A percentile compares a stretch with the other conserved stretches of the same genome.
Conservation (phyloP, 2,888 invertebrate genomes). For the Pseudanteris insignis region DNA sequence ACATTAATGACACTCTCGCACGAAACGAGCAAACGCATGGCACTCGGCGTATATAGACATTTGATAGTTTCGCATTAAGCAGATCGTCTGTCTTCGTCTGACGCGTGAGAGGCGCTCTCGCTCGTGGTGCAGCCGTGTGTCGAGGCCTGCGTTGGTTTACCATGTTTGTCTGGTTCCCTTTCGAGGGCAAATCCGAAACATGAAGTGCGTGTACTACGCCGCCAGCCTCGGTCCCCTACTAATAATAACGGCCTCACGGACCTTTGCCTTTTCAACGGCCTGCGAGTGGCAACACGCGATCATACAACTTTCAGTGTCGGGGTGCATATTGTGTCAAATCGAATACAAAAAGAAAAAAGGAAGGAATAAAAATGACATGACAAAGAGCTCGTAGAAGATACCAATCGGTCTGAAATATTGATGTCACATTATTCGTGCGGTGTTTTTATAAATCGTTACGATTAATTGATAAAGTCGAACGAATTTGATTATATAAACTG, state of each 20-base stretch:
- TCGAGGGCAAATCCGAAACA: constrained; percentile 35
- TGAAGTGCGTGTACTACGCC: constrained; percentile 29
- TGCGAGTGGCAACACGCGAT: constrained; percentile 42
- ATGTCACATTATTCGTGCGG: constrained; percentile 20
- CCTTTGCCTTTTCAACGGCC: constrained; percentile 57
- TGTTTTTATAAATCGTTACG: constrained; percentile 13
- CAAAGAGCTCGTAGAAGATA: constrained; percentile 20
- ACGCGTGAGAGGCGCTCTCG: too few relatives aligned
- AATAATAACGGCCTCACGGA: constrained; percentile 58
- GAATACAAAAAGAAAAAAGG: constrained; percentile 25
- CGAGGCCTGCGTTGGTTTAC: too few relatives aligned
- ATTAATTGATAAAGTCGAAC: constrained; percentile 8
- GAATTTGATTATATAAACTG: too few relatives aligned
- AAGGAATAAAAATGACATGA: too few relatives aligned
- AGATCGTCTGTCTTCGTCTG: too few relatives aligned
- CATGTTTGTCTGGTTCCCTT: too few relatives aligned
- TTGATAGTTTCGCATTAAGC: too few relatives aligned
- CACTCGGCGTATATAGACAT: too few relatives aligned
- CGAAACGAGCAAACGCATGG: too few relatives aligned
- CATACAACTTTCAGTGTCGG: constrained; percentile 28
- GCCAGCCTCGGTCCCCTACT: constrained; percentile 46
- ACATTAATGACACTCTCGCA: too few relatives aligned
- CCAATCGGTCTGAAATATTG: constrained; percentile 36
- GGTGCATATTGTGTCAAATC: constrained; percentile 36
- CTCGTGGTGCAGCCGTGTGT: too few relatives aligned